Evolutionary conservation across 2,797 vertebrate species (phyloP).

Genomic region (Neosalanx taihuensis): DNA sequence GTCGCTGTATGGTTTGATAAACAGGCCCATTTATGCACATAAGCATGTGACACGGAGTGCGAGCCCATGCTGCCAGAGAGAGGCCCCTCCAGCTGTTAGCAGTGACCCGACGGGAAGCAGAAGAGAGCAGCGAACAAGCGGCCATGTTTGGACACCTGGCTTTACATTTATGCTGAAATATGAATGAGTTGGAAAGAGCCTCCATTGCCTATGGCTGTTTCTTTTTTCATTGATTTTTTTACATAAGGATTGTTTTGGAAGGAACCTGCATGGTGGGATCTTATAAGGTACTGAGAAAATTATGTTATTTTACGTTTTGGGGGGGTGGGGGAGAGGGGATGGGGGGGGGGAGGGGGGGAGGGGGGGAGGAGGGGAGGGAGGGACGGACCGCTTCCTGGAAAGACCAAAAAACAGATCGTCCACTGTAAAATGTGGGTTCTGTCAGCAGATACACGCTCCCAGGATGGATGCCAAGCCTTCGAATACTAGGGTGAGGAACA

Average conservation of each 20-base stretch:
- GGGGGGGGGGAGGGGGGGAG: no score
- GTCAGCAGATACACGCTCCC: not conserved
- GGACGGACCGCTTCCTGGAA: no score
- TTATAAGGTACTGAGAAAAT: not conserved
- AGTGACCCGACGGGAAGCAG: conserved; percentile 3
- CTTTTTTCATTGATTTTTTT: not conserved
- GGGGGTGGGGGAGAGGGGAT: no score
- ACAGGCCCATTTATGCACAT: conserved; percentile 48
- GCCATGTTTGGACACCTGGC: not conserved
- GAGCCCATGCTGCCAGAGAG: conserved; percentile 33
- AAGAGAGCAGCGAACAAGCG: not conserved
- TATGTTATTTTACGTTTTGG: not conserved
- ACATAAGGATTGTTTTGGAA: not conserved
- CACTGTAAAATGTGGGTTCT: no score
- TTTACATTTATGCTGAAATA: not conserved
- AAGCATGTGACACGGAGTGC: conserved; percentile 2
- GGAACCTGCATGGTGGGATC: not conserved
- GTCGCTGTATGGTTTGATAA: conserved; percentile 56
- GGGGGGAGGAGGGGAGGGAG: no score
- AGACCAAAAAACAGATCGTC: no score
- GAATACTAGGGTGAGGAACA: not conserved
- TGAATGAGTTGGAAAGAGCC: no score
- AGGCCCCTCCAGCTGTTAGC: conserved; percentile 20
- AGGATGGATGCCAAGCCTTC: not conserved
- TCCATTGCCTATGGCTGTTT: no score